Evolutionary conservation across 2,797 vertebrate genomes (phyloP), one percentile per base, ranked within the genome.

Genomic region (Podargus strigoides): DNA sequence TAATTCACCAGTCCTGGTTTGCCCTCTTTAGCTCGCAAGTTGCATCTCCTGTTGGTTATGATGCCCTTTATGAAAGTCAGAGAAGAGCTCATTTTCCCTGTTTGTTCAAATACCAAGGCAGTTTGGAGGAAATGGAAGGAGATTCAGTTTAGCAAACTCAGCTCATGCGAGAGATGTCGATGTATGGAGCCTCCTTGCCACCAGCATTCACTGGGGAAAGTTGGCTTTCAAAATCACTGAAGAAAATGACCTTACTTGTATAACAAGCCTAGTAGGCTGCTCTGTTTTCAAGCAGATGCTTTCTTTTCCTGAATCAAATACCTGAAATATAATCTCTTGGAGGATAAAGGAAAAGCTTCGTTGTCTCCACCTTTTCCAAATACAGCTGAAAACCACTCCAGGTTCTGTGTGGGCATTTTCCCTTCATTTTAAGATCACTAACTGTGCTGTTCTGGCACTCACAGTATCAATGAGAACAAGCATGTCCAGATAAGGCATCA

Each of bases 61-160:
- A 10, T 28, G n/a, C 62, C 64, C 37, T 63, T 81, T n/a, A 39
- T 66, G 75, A 20, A 27, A 39, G 42, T 16, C n/a, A 46, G 69
- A 66, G 41, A 39, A 66, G 66, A 58, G 17, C 9, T 27, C 39
- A 0, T 59, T 63, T 87, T 27, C 68, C 56, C 59, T 12, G 1
- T 89, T 85, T 83, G 14, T 73, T 93, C 52, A 56, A 72, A 27
- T 56, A 34, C 49, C 8, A 8, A 77, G 81, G 64, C 85, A 62
- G n/a, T 82, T 59, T 42, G 70, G 75, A 82, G 70, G 74, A 60
- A 73, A 6, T 59, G 53, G 70, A 55, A 69, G 42, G 67, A n/a
- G 72, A 92, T 39, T 69, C 47, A 23, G 63, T 80, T 95, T 14
- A 70, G 95, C 85, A 90, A 85, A 11, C 64, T 95, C 83, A 77